A percentile compares a stretch with the other conserved stretches of the same genome.
Evolutionary conservation across 2,113 vertebrate genomes (phyloP).

Genomic region (Corapipo altera): DNA sequence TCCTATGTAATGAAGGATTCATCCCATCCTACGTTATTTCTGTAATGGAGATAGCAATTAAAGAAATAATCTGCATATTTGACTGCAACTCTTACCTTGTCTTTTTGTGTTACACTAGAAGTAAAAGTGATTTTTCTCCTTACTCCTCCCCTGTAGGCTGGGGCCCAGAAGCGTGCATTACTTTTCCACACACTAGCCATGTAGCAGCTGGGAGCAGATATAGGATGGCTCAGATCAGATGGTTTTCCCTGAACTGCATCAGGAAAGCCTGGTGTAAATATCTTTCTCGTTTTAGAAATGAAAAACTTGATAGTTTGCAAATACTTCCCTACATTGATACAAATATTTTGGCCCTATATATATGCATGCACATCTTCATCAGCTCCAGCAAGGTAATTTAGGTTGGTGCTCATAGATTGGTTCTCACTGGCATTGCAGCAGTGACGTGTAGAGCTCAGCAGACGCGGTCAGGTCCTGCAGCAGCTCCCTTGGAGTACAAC

Average conservation of each 20-base stretch:
- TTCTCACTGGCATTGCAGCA: neutral
- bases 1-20: neutral
- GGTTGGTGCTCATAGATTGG: neutral
- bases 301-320: neutral
- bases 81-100: neutral
- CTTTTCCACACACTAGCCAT: neutral
- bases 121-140: neutral
- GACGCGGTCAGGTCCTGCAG: neutral
- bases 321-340: neutral
- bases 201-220: neutral
- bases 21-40: neutral
- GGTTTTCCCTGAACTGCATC: neutral
- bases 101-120: neutral
- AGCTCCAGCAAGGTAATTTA: neutral
- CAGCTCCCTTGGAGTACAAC: neutral
- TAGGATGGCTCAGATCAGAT: neutral
- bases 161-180: neutral
- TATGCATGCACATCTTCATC: neutral
- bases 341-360: neutral
- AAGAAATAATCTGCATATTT: neutral
- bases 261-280: neutral
- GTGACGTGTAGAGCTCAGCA: neutral
- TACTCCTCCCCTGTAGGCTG: neutral
- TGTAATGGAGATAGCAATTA: conserved; percentile 22
- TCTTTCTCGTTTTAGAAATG: neutral